Evolutionary conservation across 2,888 invertebrate genomes (phyloP).

Genomic region (Choristoneura rosaceana): DNA sequence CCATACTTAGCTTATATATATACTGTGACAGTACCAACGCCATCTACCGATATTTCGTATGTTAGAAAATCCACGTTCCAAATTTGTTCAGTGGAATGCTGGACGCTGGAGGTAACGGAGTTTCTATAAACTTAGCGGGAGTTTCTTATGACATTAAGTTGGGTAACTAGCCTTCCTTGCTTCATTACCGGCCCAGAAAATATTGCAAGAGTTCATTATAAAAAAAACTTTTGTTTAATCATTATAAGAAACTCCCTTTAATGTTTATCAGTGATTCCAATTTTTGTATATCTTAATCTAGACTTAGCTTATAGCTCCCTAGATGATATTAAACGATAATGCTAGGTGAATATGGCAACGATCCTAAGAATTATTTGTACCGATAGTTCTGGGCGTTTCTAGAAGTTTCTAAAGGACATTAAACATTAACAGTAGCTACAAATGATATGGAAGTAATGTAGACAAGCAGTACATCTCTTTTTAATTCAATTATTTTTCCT

Average conservation of each 20-base stretch:
- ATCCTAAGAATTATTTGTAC: constrained; percentile 13
- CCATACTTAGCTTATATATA: too few species aligned
- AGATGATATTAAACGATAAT: constrained; percentile 11
- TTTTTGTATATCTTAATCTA: constrained; percentile 34
- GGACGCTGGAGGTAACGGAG: background rate
- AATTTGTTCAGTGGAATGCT: background rate
- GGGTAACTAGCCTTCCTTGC: too few species aligned
- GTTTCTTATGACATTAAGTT: background rate
- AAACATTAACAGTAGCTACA: too few species aligned
- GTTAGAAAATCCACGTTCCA: too few species aligned
- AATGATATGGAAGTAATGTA: too few species aligned
- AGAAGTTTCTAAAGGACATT: too few species aligned
- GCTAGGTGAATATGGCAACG: constrained; percentile 18
- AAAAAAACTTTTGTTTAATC: background rate
- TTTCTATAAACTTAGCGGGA: background rate
- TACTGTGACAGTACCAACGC: too few species aligned
- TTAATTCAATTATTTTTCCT: too few species aligned
- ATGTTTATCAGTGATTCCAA: constrained; percentile 1
- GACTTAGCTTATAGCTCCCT: constrained; percentile 29
- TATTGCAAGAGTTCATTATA: too few species aligned
- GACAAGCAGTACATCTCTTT: too few species aligned
- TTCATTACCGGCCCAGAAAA: too few species aligned
- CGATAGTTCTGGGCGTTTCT: constrained; percentile 3
- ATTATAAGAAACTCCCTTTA: constrained; percentile 10
- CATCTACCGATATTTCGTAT: too few species aligned